Base-by-base conservation (phyloP, 2,797 vertebrate species). In the Spondyliosoma cantharus region DNA sequence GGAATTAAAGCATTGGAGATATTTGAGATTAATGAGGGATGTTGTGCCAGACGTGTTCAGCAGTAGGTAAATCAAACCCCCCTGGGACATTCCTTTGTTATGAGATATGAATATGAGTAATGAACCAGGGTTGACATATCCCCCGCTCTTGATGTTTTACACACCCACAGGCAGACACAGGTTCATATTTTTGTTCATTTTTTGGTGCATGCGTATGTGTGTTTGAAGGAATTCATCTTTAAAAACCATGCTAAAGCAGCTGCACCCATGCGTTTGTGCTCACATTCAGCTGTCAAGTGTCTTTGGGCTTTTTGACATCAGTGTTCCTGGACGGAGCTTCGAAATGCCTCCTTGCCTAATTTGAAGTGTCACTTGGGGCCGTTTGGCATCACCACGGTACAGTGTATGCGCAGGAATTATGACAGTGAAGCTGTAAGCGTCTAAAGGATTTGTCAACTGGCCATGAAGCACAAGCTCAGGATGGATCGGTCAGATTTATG, bases 341-440 rank as follows among this genome's bases (percentile, higher is more conserved):
- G 27, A 82, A 74, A 75, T 54, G 27, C 65, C 64, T 73, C 43
- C 43, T 46, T 42, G 60, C 61, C 22, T 91, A 64, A 86, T 83
- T 67, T 48, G 72, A 82, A 81, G 72, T 86, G 81, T 82, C 76
- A 81, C 43, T 80, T 13, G 7, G 71, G 75, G 74, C 76, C 9
- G 3, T 64, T 80, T 79, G 71, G 80, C 74, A 78, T 86, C 66
- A 67, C 61, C 42, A 4, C 7, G 0, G 45, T 59, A 9, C 67
- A 57, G 52, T 20, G 75, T 56, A n/a, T 67, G 59, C 75, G 46
- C 52, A 17, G 50, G 53, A 78, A 70, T 71, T 50, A 24, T 81
- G 67, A 83, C 78, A 42, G n/a, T 17, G 13, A 68, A 2, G 42
- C 68, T 74, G 2, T 76, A 77, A 63, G 70, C 43, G 9, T 63